phyloP scores from a whole-genome alignment of 2,797 vertebrate species.

The Danio jaintianensis region DNA sequence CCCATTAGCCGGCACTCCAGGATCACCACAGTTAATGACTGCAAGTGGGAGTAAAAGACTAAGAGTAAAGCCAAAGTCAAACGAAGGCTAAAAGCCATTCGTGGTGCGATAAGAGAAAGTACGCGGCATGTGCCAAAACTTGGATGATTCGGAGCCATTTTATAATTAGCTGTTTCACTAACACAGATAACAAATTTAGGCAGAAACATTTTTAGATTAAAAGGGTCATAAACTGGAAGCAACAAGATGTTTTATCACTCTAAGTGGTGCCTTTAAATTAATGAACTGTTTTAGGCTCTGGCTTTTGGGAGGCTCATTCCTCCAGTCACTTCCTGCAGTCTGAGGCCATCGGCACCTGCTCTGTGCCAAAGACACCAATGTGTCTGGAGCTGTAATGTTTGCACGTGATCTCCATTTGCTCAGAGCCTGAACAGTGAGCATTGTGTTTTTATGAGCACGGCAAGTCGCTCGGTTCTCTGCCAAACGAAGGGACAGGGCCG shows the following conservation, averaged over 20 bases:
- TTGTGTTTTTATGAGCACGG: constrained; percentile 66
- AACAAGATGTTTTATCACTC: constrained; percentile 57
- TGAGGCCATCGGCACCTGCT: constrained; percentile 41
- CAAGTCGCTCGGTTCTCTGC: constrained; percentile 53
- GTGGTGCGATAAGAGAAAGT: background rate
- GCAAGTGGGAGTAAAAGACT: background rate
- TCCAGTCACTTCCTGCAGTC: constrained; percentile 42
- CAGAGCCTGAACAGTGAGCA: constrained; percentile 61
- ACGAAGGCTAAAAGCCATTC: background rate
- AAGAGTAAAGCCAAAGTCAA: constrained; percentile 14
- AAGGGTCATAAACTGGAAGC: constrained; percentile 42
- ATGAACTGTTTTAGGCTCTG: constrained; percentile 48
- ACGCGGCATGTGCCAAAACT: constrained; percentile 14
- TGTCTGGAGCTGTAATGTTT: constrained; percentile 50
- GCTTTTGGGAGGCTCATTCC: constrained; percentile 51
- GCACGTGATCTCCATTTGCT: constrained; percentile 70
- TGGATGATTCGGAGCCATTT: constrained; percentile 19
- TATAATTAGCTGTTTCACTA: constrained; percentile 30
- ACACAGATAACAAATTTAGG: constrained; percentile 37
- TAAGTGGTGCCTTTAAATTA: constrained; percentile 50
- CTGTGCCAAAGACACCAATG: constrained; percentile 60
- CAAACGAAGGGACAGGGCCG: constrained; percentile 51
- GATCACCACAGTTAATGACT: constrained; percentile 98
- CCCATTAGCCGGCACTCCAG: constrained; percentile 93
- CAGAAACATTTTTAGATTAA: constrained; percentile 53